Evolutionary conservation across 2,888 invertebrate species (phyloP).

Genomic region (Galerucella nymphaeae): DNA sequence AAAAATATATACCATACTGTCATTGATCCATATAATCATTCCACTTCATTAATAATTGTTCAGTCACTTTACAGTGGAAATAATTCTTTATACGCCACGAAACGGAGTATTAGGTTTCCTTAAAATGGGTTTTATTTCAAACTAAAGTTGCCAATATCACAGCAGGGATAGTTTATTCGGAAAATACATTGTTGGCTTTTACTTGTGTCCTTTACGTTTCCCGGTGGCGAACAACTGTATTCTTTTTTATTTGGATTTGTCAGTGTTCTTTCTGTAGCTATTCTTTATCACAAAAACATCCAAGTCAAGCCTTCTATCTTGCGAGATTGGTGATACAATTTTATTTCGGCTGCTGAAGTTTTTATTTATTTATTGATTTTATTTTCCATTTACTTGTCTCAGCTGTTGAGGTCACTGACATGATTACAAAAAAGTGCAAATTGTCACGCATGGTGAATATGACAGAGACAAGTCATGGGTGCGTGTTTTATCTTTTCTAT

Average conservation of each 20-base stretch:
- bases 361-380: no score
- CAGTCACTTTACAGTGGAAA: constrained; percentile 18
- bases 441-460: no score
- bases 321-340: no score
- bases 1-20: no score
- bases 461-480: no score
- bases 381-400: no score
- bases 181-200: constrained; percentile 38
- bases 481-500: no score
- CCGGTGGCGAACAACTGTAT: constrained; percentile 37
- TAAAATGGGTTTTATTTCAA: constrained; percentile 39
- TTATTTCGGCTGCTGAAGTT: no score
- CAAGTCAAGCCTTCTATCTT: no score
- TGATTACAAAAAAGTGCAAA: no score
- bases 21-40: not conserved
- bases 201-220: constrained; percentile 39
- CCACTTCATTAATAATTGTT: constrained; percentile 12
- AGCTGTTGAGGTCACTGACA: not conserved
- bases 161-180: constrained; percentile 37
- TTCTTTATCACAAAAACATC: not conserved
- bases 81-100: constrained; percentile 34
- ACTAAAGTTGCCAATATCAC: constrained; percentile 41
- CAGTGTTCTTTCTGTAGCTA: constrained; percentile 37
- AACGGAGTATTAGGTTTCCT: constrained; percentile 36
- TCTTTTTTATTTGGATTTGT: constrained; percentile 40